A percentile compares a stretch with the other conserved stretches of the same genome.
Conservation (phyloP, 2,113 vertebrate genomes). For the Anhinga rufa region DNA sequence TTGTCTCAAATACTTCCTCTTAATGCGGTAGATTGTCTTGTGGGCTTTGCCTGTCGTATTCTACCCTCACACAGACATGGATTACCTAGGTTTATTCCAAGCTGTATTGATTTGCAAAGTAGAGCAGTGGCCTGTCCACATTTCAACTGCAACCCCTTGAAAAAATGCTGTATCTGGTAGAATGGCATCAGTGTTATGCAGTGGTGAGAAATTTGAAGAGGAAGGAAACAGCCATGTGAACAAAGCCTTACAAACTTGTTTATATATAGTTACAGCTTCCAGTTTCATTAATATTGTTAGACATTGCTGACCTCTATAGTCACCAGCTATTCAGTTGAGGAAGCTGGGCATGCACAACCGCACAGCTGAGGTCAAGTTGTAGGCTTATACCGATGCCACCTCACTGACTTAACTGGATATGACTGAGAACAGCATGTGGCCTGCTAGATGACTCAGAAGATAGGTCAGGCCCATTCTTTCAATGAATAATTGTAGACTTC, state of each 20-base stretch:
- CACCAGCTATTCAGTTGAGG: not conserved
- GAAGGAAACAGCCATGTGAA: not conserved
- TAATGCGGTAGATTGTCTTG: not conserved
- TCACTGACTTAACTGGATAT: not conserved
- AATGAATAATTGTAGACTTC: not conserved
- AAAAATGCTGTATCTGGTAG: not conserved
- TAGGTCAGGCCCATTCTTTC: not conserved
- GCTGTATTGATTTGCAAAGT: not conserved
- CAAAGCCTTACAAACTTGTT: not conserved
- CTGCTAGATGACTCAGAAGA: not conserved
- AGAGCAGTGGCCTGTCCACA: not conserved
- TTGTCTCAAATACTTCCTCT: not conserved
- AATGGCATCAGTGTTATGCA: not conserved
- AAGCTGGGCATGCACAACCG: not conserved
- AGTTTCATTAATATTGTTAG: not conserved
- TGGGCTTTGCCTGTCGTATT: not conserved
- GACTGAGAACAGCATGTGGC: not conserved
- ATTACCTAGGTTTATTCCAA: not conserved
- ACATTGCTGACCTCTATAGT: not conserved
- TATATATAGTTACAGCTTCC: not conserved
- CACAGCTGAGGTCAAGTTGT: not conserved
- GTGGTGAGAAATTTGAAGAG: not conserved
- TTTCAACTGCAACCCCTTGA: not conserved
- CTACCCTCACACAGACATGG: not conserved
- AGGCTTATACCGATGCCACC: not conserved